Conservation (phyloP, 2,113 vertebrate genomes). For the Nannobrachium achirus region DNA sequence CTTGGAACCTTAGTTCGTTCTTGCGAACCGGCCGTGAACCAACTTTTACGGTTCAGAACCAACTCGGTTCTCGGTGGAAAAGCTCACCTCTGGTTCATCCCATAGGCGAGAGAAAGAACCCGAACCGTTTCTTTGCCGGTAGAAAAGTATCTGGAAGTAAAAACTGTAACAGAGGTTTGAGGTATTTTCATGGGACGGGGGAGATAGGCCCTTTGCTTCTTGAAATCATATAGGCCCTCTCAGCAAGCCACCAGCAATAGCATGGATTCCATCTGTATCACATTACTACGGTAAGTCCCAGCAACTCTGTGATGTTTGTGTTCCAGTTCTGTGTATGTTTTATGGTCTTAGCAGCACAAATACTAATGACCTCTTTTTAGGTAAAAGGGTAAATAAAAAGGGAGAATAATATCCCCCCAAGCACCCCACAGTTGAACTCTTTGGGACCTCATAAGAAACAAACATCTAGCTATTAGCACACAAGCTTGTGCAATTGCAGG, state of each 20-base stretch:
- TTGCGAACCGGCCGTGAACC: no score
- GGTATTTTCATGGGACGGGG: conserved; percentile 21
- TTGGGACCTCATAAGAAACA: conserved; percentile 27
- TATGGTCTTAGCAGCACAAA: conserved; percentile 22
- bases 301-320: conserved; percentile 6
- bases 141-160: neutral
- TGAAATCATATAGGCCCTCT: conserved; percentile 27
- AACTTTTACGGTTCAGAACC: no score
- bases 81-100: no score
- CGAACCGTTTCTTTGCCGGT: no score
- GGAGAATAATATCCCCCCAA: neutral
- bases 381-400: neutral
- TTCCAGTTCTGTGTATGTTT: conserved; percentile 16
- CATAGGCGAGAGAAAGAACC: no score
- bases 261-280: conserved; percentile 44
- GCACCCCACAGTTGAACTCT: neutral
- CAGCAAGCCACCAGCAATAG: conserved; percentile 16
- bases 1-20: no score
- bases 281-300: conserved; percentile 36
- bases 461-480: conserved; percentile 28
- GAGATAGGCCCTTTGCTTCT: conserved; percentile 8
- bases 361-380: conserved; percentile 15
- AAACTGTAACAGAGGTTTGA: neutral
- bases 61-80: no score
- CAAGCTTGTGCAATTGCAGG: conserved; percentile 33